These are phyloP conservation scores for Solenopsis invicta DNA, from an alignment of 1,140 invertebrate genomes.

Conservation along the genomic window DNA sequence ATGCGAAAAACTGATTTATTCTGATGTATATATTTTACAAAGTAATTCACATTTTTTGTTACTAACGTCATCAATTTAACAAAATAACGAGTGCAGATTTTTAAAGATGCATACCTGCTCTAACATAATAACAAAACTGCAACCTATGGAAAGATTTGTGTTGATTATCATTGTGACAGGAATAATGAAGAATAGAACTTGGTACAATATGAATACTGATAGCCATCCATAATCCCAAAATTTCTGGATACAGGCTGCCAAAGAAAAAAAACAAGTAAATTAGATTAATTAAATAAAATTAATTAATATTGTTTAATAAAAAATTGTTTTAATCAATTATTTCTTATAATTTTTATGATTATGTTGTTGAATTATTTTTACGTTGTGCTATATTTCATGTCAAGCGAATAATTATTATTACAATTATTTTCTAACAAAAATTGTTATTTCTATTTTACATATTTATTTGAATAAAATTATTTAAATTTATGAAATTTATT, in stretches of 20 bases:
- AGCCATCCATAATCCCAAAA: constrained; percentile 86
- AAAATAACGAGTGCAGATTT: not conserved
- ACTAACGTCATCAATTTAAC: not conserved
- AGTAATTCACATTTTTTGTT: not conserved
- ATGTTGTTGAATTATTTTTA: too few relatives aligned
- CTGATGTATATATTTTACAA: not conserved
- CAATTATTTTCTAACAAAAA: too few relatives aligned
- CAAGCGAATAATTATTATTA: too few relatives aligned
- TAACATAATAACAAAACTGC: constrained; percentile 87
- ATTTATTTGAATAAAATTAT: too few relatives aligned
- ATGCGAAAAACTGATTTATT: too few relatives aligned
- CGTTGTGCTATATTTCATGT: too few relatives aligned
- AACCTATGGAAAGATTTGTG: constrained; percentile 88
- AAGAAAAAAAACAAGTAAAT: constrained; percentile 23
- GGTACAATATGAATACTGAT: constrained; percentile 83
- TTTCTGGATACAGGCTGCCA: constrained; percentile 67
- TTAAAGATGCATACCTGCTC: constrained; percentile 87
- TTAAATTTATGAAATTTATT: too few relatives aligned
- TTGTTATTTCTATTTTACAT: too few relatives aligned
- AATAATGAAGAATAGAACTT: constrained; percentile 86
- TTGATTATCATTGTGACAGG: constrained; percentile 87
- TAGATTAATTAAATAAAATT: not conserved
- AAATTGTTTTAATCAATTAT: too few relatives aligned
- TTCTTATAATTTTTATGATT: too few relatives aligned
- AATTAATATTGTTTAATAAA: too few relatives aligned